These are phyloP conservation scores for Lithobates pipiens DNA, from an alignment of 2,797 vertebrate genomes.

Conservation along the genomic window DNA sequence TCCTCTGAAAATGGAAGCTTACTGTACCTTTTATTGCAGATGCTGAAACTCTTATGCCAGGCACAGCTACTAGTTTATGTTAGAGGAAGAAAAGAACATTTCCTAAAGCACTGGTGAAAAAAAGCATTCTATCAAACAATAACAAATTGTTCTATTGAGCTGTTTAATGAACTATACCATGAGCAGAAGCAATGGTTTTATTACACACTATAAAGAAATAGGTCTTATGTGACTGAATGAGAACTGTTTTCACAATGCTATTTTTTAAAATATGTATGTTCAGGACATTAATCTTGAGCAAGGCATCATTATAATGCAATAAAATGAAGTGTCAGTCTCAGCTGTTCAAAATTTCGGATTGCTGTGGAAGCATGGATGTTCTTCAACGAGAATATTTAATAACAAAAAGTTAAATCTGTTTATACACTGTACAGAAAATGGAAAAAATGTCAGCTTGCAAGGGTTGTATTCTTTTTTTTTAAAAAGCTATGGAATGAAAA, in stretches of 20 bases:
- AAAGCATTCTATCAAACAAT: constrained; percentile 57
- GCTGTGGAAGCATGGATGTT: constrained; percentile 46
- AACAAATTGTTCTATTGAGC: constrained; percentile 52
- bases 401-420: constrained; percentile 56
- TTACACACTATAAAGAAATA: constrained; percentile 38
- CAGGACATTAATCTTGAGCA: constrained; percentile 59
- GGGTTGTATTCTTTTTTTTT: constrained; percentile 16
- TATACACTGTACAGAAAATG: constrained; percentile 35
- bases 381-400: constrained; percentile 57
- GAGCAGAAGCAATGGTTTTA: constrained; percentile 41
- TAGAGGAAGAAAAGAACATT: constrained; percentile 45
- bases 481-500: not conserved
- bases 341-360: constrained; percentile 44
- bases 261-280: constrained; percentile 58
- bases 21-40: constrained; percentile 43
- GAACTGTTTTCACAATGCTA: constrained; percentile 52
- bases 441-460: constrained; percentile 30
- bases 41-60: constrained; percentile 35
- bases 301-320: constrained; percentile 53
- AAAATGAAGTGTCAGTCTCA: constrained; percentile 59
- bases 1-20: constrained; percentile 12
- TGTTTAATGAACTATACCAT: constrained; percentile 46
- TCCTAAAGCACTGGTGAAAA: constrained; percentile 52
- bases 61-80: constrained; percentile 47
- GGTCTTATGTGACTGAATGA: constrained; percentile 43